phyloP scores from a whole-genome alignment of 2,113 vertebrate species.

The Falcunculus frontatus region DNA sequence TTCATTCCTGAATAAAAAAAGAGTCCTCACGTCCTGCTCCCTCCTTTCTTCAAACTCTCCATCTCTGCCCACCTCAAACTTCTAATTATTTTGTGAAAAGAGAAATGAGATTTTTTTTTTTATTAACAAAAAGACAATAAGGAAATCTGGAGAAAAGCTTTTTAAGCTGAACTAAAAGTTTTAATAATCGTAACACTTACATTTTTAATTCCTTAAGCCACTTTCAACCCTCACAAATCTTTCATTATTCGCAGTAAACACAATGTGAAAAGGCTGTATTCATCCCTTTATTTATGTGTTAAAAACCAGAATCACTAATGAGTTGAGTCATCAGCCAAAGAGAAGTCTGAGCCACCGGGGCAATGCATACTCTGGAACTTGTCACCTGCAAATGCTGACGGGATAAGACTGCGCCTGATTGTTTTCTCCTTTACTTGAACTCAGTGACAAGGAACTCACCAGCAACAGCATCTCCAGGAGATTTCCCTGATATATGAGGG shows the following conservation, averaged over 20 bases:
- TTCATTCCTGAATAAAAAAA: neutral
- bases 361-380: neutral
- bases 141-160: neutral
- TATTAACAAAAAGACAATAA: neutral
- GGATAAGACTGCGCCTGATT: neutral
- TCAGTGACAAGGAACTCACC: neutral
- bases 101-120: neutral
- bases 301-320: neutral
- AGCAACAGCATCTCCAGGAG: neutral
- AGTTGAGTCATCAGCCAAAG: neutral
- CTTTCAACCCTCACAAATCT: neutral
- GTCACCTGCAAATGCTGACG: neutral
- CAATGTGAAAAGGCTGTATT: neutral
- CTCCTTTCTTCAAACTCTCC: neutral
- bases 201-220: neutral
- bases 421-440: neutral
- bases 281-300: neutral
- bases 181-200: neutral
- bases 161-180: neutral
- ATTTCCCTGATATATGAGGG: neutral
- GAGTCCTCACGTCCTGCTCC: neutral
- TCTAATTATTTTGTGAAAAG: neutral
- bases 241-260: neutral
- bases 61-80: neutral
- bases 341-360: neutral